These are phyloP conservation scores for Anser cygnoides DNA, from an alignment of 2,113 vertebrate species.

Conservation along the genomic window DNA sequence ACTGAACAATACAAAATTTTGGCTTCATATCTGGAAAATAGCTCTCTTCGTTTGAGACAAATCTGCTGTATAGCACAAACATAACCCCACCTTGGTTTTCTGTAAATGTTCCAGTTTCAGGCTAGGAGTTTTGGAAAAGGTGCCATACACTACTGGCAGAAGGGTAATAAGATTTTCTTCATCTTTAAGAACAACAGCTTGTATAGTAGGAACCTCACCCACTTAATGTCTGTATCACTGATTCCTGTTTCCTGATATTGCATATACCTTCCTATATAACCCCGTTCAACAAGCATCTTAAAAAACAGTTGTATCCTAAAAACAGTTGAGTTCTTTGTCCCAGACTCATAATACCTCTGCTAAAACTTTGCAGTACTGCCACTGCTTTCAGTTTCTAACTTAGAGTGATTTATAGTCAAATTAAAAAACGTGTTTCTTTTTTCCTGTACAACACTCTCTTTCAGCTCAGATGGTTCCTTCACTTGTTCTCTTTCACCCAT, in stretches of 20 bases:
- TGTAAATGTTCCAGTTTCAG: neutral
- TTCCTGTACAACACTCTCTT: neutral
- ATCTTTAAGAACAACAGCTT: neutral
- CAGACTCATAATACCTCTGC: neutral
- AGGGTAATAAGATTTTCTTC: neutral
- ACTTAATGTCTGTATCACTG: neutral
- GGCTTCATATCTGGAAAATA: neutral
- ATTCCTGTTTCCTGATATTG: neutral
- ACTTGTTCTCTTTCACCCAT: neutral
- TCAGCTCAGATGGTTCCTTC: neutral
- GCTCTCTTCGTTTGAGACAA: neutral
- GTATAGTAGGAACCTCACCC: neutral
- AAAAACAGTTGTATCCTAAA: neutral
- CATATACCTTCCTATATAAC: neutral
- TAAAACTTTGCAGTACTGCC: conserved; percentile 10
- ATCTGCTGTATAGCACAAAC: neutral
- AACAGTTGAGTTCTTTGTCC: neutral
- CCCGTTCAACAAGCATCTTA: neutral
- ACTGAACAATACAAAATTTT: neutral
- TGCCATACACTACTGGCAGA: neutral
- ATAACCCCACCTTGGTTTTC: neutral
- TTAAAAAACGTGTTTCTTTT: neutral
- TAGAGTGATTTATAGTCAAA: neutral
- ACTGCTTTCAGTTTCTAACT: conserved; percentile 4
- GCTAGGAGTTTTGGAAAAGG: neutral